Conservation (phyloP, 2,797 vertebrate species). For the Channallabes apus region DNA sequence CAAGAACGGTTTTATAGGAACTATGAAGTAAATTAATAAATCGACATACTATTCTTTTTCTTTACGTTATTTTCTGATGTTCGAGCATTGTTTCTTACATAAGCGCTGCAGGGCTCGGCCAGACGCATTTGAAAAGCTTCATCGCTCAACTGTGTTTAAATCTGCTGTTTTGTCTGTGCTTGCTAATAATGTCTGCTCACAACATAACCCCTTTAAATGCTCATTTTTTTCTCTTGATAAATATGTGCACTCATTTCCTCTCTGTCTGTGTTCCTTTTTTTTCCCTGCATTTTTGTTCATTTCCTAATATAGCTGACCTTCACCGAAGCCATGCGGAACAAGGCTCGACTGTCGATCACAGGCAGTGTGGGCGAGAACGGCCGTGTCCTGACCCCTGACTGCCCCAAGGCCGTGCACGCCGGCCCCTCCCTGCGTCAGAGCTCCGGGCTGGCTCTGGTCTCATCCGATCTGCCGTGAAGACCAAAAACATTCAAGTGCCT, state of each 20-base stretch:
- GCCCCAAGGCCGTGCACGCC: slow-evolving; percentile 94
- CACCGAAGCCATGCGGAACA: slow-evolving; percentile 99
- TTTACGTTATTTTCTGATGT: not conserved
- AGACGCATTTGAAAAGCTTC: slow-evolving; percentile 51
- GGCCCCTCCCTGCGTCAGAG: slow-evolving; percentile 93
- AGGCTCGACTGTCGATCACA: slow-evolving; percentile 98
- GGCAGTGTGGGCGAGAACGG: slow-evolving; percentile 98
- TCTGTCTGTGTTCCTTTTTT: slow-evolving; percentile 68
- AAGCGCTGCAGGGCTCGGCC: slow-evolving; percentile 45
- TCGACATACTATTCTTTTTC: too few species aligned
- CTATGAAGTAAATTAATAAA: not conserved
- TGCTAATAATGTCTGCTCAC: slow-evolving; percentile 53
- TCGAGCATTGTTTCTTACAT: not conserved
- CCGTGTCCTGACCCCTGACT: slow-evolving; percentile 95
- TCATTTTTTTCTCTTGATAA: slow-evolving; percentile 18
- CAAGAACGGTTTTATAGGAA: not conserved
- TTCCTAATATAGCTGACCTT: slow-evolving; percentile 86
- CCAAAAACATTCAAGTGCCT: slow-evolving; percentile 99
- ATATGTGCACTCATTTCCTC: slow-evolving; percentile 72
- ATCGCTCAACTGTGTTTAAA: slow-evolving; percentile 54
- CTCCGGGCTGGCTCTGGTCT: slow-evolving; percentile 97
- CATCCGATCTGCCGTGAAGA: slow-evolving; percentile 98
- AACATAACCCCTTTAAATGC: slow-evolving; percentile 28
- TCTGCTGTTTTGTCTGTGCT: slow-evolving; percentile 58
- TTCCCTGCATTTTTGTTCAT: slow-evolving; percentile 31